Percentiles rank a stretch among this genome's conserved stretches.
phyloP scores from a whole-genome alignment of 2,888 invertebrate species.

The Acleris holmiana region DNA sequence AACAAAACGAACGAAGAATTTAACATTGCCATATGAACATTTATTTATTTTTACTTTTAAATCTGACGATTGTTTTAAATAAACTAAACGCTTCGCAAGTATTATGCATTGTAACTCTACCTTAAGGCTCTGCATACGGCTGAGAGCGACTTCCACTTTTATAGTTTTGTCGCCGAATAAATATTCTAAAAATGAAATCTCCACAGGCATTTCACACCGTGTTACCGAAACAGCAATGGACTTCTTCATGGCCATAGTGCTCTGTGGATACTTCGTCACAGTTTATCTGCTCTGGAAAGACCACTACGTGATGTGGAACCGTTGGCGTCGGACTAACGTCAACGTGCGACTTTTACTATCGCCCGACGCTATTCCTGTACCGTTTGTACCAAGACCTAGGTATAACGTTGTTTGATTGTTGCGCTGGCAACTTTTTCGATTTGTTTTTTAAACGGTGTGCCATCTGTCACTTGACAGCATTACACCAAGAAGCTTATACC shows the following conservation, averaged over 20 bases:
- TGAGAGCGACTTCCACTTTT: no score
- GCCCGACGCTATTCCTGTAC: conserved; percentile 77
- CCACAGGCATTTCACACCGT: conserved; percentile 77
- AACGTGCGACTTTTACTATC: conserved; percentile 85
- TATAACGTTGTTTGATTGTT: conserved; percentile 68
- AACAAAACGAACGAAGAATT: no score
- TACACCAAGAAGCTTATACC: no score
- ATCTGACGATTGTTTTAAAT: no score
- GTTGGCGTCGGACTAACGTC: conserved; percentile 87
- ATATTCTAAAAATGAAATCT: not conserved
- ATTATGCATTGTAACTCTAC: no score
- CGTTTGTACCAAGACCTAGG: conserved; percentile 70
- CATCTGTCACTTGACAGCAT: conserved; percentile 12
- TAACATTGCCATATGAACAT: no score
- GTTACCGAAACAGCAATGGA: conserved; percentile 86
- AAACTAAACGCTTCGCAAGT: no score
- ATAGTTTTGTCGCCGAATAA: not conserved
- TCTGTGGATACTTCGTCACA: conserved; percentile 86
- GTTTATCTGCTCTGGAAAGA: conserved; percentile 87
- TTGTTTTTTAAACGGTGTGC: conserved; percentile 42
- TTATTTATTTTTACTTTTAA: no score
- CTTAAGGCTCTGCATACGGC: no score
- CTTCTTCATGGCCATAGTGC: conserved; percentile 86
- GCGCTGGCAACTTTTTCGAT: conserved; percentile 34
- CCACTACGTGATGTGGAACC: conserved; percentile 88